Evolutionary conservation across 2,113 vertebrate genomes (phyloP).

Genomic region (Caretta caretta): DNA sequence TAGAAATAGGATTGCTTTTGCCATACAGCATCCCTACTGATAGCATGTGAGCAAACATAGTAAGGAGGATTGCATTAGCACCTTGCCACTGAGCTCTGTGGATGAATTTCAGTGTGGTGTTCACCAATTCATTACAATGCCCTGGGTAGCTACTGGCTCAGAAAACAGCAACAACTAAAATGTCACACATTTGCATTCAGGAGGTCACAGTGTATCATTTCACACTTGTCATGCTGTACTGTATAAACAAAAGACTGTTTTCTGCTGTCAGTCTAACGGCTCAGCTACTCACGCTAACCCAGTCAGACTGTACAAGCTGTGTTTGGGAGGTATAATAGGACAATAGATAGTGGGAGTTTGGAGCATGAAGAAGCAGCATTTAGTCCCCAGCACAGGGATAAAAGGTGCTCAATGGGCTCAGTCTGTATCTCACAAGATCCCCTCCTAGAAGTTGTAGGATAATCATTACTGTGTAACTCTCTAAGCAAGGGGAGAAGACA

Average conservation of each 20-base stretch:
- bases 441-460: not conserved
- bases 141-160: constrained; percentile 51
- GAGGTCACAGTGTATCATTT: constrained; percentile 55
- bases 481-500: not conserved
- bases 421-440: not conserved
- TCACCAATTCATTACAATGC: constrained; percentile 72
- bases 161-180: constrained; percentile 68
- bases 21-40: constrained; percentile 24
- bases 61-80: constrained; percentile 45
- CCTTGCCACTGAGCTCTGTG: constrained; percentile 17
- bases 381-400: not conserved
- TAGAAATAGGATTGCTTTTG: constrained; percentile 16
- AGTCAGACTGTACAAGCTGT: not conserved
- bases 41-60: constrained; percentile 60
- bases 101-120: constrained; percentile 61
- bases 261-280: constrained; percentile 24
- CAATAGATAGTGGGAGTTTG: not conserved
- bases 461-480: not conserved
- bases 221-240: constrained; percentile 56
- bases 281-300: not conserved
- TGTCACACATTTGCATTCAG: constrained; percentile 72
- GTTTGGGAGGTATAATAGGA: not conserved
- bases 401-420: not conserved
- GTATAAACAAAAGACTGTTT: constrained; percentile 57
- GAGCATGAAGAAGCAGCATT: not conserved